A percentile compares a stretch with the other conserved stretches of the same genome.
Evolutionary conservation across 2,797 vertebrate species (phyloP).

Genomic region (Lepidocolaptes lacrymiger): DNA sequence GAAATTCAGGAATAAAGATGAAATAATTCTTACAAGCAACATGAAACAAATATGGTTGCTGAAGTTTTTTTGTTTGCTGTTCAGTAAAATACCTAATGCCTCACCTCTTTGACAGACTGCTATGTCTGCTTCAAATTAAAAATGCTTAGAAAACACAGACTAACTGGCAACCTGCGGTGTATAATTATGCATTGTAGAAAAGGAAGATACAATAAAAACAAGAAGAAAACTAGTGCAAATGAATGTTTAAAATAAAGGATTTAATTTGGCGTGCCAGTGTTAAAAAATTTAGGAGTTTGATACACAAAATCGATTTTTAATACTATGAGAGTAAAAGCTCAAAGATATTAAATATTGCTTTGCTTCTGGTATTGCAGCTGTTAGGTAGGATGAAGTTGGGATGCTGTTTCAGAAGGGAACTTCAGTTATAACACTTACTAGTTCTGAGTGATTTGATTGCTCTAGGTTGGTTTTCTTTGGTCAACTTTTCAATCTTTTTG

Average conservation of each 20-base stretch:
- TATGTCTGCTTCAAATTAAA: neutral
- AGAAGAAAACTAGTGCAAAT: neutral
- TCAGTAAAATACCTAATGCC: neutral
- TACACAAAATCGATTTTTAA: accelerated
- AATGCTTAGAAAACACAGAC: neutral
- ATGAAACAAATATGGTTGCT: neutral
- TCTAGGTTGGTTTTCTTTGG: neutral
- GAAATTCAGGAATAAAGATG: neutral
- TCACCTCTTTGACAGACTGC: neutral
- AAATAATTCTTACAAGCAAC: neutral
- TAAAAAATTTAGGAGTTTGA: neutral
- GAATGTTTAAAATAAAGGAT: neutral
- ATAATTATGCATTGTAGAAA: neutral
- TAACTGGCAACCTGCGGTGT: neutral
- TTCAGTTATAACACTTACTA: accelerated
- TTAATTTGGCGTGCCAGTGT: neutral
- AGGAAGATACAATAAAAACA: neutral
- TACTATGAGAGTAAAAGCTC: neutral
- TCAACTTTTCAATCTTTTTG: neutral
- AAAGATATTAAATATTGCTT: neutral
- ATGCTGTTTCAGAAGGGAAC: neutral
- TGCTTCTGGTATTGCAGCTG: neutral
- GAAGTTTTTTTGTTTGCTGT: neutral
- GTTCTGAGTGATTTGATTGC: neutral
- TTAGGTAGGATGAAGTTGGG: neutral